Base-by-base conservation (phyloP, 2,888 invertebrate genomes). In the Conchocele bisecta region DNA sequence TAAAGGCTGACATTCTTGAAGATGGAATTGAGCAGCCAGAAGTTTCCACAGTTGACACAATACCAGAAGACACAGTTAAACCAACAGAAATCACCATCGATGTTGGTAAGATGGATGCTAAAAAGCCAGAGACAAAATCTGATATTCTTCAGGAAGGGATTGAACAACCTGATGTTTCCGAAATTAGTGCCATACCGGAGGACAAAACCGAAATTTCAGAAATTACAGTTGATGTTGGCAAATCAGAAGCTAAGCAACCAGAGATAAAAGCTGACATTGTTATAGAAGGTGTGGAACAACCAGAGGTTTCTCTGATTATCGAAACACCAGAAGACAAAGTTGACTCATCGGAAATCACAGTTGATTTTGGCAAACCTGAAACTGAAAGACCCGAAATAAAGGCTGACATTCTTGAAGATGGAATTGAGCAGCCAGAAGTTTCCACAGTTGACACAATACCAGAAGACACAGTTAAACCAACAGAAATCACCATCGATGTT, bases 31-130 rank as follows among this genome's bases (percentile, higher is more conserved):
- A 75, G 35, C 65, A 75, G 31, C 76, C 77, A n/a, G 75, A 79
- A 37, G 57, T 81, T 5, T 61, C 68, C 41, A 76, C 77, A 11
- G 78, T 83, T 2, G 39, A 60, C 13, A 82, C 80, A 56, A n/a
- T n/a, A n/a, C n/a, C n/a, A n/a, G n/a, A n/a, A n/a, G n/a, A n/a
- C n/a, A n/a, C n/a, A n/a, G n/a, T n/a, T n/a, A 35, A 53, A 15
- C 9, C 29, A 13, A 33, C 3, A 20, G 57, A 48, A 46, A 46
- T 17, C 6, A 42, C 11, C 11, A 11, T n/a, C n/a, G 37, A 35
- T 24, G 15, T 71, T 20, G 68, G 28, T n/a, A 20, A 61, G 22
- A 24, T 39, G 20, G 57, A 63, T 37, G 28, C 59, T 53, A 59
- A n/a, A n/a, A n/a, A n/a, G n/a, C n/a, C n/a, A n/a, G n/a, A n/a